phyloP scores from a whole-genome alignment of 2,888 invertebrate species.

The Nomada lathburiana region DNA sequence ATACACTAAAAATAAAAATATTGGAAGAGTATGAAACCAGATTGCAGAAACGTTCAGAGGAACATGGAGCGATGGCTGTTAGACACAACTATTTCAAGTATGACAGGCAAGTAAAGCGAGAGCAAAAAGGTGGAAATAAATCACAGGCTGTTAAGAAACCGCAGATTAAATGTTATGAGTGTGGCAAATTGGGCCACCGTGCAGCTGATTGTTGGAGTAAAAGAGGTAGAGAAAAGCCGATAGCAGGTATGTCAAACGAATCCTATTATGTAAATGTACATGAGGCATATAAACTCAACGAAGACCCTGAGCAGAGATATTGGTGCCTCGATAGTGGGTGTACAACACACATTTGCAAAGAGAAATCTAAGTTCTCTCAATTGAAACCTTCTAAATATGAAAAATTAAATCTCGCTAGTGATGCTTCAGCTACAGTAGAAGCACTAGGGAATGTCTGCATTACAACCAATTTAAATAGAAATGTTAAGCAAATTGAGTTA shows the following conservation, averaged over 20 bases:
- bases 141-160: not conserved
- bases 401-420: constrained; percentile 15
- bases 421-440: constrained; percentile 10
- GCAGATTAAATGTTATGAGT: not conserved
- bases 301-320: not conserved
- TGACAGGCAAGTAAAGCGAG: not conserved
- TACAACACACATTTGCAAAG: no score
- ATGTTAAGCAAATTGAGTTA: constrained; percentile 2
- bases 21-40: not conserved
- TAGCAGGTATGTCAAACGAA: not conserved
- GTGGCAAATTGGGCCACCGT: no score
- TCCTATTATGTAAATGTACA: not conserved
- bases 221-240: no score
- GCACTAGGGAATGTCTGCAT: not conserved
- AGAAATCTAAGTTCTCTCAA: constrained; percentile 8
- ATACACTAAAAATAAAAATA: not conserved
- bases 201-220: no score
- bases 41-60: not conserved
- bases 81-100: not conserved
- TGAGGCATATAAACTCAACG: not conserved
- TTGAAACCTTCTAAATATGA: not conserved
- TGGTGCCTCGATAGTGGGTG: no score
- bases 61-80: not conserved
- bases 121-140: no score
- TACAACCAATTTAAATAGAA: not conserved